A percentile compares a stretch with the other conserved stretches of the same genome.
These are phyloP conservation scores for Chrysina gloriosa DNA, from an alignment of 2,888 invertebrate species.

Conservation along the genomic window DNA sequence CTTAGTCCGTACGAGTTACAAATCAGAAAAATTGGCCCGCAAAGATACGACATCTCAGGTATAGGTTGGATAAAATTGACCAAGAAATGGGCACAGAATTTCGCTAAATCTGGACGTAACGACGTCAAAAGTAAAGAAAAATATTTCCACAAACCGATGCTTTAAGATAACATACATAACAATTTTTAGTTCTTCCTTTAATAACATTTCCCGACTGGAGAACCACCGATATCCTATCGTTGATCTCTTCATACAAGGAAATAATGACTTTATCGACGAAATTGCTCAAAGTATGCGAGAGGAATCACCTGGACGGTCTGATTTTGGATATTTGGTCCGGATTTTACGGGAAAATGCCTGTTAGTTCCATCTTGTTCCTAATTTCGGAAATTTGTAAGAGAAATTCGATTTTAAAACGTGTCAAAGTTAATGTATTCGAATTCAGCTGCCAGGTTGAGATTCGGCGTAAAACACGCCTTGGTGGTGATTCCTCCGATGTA, in stretches of 20 bases:
- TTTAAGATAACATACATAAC: no score
- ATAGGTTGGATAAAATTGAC: background rate
- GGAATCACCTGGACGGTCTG: constrained; percentile 19
- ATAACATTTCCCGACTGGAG: constrained; percentile 21
- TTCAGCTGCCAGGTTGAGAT: constrained; percentile 32
- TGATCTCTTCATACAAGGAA: constrained; percentile 32
- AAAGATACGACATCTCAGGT: constrained; percentile 8
- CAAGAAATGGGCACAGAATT: constrained; percentile 15
- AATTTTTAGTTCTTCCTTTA: constrained; percentile 21
- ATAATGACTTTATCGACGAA: constrained; percentile 7
- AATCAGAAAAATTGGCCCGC: background rate
- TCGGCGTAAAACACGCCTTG: constrained; percentile 6
- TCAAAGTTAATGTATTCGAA: background rate
- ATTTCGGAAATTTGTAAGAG: constrained; percentile 31
- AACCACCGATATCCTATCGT: constrained; percentile 12
- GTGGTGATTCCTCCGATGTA: constrained; percentile 17
- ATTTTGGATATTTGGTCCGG: constrained; percentile 23
- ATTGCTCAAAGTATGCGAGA: constrained; percentile 19
- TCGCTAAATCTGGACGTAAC: background rate
- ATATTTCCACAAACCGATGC: no score
- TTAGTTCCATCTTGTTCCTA: background rate
- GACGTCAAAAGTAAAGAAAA: no score
- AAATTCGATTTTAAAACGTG: background rate
- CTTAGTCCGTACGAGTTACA: constrained; percentile 1
- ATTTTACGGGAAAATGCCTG: constrained; percentile 28